Evolutionary conservation across 2,888 invertebrate genomes (phyloP), one percentile per base, ranked within the genome.

Genomic region (Steinernema scapterisci): DNA sequence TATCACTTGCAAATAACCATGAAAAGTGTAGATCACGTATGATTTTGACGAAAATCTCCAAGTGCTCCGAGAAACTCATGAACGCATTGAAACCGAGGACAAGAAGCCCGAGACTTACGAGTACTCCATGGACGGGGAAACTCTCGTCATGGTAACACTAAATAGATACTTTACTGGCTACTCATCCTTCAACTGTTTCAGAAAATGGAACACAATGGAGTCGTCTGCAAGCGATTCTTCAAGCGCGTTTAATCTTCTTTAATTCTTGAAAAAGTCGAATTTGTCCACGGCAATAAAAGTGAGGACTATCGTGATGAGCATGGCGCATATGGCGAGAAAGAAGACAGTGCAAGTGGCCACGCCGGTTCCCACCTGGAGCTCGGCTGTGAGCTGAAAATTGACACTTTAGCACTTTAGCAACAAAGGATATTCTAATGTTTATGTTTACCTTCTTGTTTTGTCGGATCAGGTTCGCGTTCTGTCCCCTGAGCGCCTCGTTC

Each of bases 61-160:
- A 44, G 72, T 73, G 56, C 79, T 80, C 27, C 63, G 23, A 16
- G 63, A 63, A 38, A 63, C 63, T 5, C 63, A 63, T n/a, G 63
- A 63, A 16, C 63, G 63, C 46, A 73, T 72, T 48, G 82, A 80
- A 46, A 75, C 77, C 31, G 72, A 70, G 23, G 76, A 75, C 21
- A 23, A 72, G 43, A 83, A 85, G 81, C 83, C 83, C 54, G 85
- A 86, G 78, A 80, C 83, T 74, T 85, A 84, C 80, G 81, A 83
- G 73, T 86, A 86, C 80, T 75, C 75, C 48, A 83, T 83, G 76
- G 81, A 83, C 23, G 77, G 76, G 25, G 77, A 81, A 0, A 78
- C 75, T 75, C 80, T 85, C 54, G 79, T 85, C 71, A 81, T 82
- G 78, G 84, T 84, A 71, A 76, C 7, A 48, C 9, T 9, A 6